These are phyloP conservation scores for Ceuthmochares aereus DNA, from an alignment of 2,113 vertebrate species.

Conservation along the genomic window DNA sequence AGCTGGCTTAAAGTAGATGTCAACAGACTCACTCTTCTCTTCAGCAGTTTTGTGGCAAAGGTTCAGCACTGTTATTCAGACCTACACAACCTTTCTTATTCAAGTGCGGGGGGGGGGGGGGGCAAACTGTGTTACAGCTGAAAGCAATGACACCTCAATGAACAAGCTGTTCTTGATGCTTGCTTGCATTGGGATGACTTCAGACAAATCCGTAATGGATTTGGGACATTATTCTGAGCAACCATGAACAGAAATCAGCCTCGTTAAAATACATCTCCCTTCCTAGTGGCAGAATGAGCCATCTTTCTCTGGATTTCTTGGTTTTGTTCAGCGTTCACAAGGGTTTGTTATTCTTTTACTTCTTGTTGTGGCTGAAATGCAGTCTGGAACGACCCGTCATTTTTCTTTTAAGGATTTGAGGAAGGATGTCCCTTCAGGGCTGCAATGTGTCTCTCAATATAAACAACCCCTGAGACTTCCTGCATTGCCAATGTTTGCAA, in stretches of 20 bases:
- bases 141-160: background rate
- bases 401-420: slow-evolving; percentile 1
- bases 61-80: background rate
- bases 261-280: background rate
- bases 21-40: background rate
- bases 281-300: background rate
- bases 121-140: background rate
- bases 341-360: background rate
- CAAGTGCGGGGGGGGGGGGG: background rate
- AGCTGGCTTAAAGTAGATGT: background rate
- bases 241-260: background rate
- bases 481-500: background rate
- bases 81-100: background rate
- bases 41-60: background rate
- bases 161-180: background rate
- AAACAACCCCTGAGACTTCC: background rate
- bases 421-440: background rate
- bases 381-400: background rate
- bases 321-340: background rate
- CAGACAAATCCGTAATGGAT: background rate
- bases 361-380: background rate
- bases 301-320: background rate
- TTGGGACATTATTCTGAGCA: background rate
- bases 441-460: background rate
- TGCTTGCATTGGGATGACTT: background rate